phyloP scores from a whole-genome alignment of 1,140 invertebrate genomes.

The Homalodisca vitripennis region DNA sequence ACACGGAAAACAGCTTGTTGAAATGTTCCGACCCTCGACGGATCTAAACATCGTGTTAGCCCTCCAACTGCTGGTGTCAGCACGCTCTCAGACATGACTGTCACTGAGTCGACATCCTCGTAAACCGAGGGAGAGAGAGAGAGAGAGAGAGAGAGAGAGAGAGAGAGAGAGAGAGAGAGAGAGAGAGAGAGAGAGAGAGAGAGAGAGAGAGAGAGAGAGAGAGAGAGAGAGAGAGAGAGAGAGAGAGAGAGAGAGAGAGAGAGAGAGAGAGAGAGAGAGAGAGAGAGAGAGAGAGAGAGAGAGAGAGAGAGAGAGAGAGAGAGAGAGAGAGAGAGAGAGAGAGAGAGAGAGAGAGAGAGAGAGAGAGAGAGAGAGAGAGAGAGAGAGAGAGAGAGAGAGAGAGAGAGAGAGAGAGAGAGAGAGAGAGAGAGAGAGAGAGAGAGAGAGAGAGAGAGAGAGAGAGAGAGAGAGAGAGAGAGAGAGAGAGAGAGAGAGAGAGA shows the following conservation, averaged over 20 bases:
- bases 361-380: constrained; percentile 25
- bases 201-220: constrained; percentile 30
- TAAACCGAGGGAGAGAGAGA: too few species aligned
- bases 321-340: constrained; percentile 29
- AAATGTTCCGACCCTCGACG: too few species aligned
- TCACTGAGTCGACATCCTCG: not conserved
- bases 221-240: constrained; percentile 31
- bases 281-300: constrained; percentile 31
- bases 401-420: constrained; percentile 16
- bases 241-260: constrained; percentile 31
- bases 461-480: constrained; percentile 31
- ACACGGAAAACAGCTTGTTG: not conserved
- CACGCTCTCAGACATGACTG: too few species aligned
- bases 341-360: constrained; percentile 28
- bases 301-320: constrained; percentile 31
- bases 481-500: constrained; percentile 31
- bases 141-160: too few species aligned
- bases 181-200: constrained; percentile 30
- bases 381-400: constrained; percentile 23
- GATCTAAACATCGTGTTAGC: too few species aligned
- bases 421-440: constrained; percentile 15
- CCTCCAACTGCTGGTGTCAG: too few species aligned
- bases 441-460: constrained; percentile 26
- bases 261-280: constrained; percentile 31
- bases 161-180: too few species aligned